These are phyloP conservation scores for Gallinago paraguaiae DNA, from an alignment of 2,113 vertebrate species.

Conservation along the genomic window DNA sequence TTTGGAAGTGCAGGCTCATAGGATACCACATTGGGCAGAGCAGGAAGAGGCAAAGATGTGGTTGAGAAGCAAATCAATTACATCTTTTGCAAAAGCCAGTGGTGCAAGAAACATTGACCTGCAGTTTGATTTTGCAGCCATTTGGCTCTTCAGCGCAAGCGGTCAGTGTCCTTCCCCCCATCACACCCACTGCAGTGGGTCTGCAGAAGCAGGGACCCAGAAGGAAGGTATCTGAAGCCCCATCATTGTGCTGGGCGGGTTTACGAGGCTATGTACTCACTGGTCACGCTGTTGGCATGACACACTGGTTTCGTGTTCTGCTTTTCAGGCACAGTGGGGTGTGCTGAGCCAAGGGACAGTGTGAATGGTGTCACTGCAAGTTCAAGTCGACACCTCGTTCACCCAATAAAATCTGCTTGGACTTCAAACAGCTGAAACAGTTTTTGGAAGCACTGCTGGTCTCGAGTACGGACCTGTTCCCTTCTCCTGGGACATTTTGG, in stretches of 20 bases:
- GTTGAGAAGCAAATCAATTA: background rate
- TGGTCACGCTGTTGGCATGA: background rate
- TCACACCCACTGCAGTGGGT: too few relatives aligned
- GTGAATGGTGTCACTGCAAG: background rate
- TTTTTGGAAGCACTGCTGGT: background rate
- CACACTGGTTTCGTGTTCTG: background rate
- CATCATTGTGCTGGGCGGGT: background rate
- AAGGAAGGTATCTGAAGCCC: background rate
- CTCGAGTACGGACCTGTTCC: background rate
- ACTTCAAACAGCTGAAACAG: background rate
- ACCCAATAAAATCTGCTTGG: background rate
- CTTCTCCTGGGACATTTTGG: background rate
- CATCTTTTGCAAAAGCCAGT: background rate
- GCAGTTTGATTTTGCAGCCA: background rate
- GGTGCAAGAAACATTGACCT: background rate
- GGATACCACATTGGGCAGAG: background rate
- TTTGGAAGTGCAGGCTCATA: background rate
- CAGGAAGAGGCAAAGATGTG: background rate
- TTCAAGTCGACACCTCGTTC: background rate
- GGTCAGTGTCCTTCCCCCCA: too few relatives aligned
- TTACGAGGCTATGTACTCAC: fast-evolving
- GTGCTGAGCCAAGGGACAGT: background rate
- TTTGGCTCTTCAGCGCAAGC: background rate
- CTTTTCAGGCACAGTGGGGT: background rate
- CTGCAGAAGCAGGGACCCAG: background rate